Conservation (phyloP, 2,113 vertebrate genomes). For the Pleuronectes platessa region DNA sequence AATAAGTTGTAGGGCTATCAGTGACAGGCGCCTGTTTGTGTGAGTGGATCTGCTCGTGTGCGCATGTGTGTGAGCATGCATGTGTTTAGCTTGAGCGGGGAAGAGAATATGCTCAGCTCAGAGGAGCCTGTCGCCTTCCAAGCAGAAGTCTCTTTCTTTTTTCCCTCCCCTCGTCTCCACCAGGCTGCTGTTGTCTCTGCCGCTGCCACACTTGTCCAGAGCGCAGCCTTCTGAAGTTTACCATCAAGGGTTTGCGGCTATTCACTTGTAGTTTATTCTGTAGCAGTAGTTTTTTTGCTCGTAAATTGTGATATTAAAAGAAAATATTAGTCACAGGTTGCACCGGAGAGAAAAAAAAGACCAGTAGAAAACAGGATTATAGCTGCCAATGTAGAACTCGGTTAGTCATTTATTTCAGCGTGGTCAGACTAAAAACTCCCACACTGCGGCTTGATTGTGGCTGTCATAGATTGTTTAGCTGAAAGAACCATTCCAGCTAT, state of each 20-base stretch:
- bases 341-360: conserved; percentile 1
- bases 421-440: conserved; percentile 22
- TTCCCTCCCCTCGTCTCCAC: background rate
- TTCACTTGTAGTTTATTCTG: conserved; percentile 19
- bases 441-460: conserved; percentile 15
- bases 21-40: conserved; percentile 56
- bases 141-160: conserved; percentile 16
- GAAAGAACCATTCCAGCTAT: conserved; percentile 9
- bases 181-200: conserved; percentile 41
- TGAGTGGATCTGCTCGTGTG: conserved; percentile 33
- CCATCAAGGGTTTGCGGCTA: conserved; percentile 43
- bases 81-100: conserved; percentile 43
- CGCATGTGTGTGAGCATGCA: conserved; percentile 40
- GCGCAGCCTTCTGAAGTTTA: conserved; percentile 53
- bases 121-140: conserved; percentile 53
- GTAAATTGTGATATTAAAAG: conserved; percentile 14
- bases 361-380: background rate
- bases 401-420: background rate
- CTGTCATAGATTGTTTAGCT: conserved; percentile 12
- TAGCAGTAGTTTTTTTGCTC: conserved; percentile 14
- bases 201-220: conserved; percentile 58
- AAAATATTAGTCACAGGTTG: conserved; percentile 12
- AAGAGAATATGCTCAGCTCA: conserved; percentile 54
- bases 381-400: conserved; percentile 9
- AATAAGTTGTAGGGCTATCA: conserved; percentile 65